Evolutionary conservation across 2,113 vertebrate genomes (phyloP), one percentile per base, ranked within the genome.

Genomic region (Typhlomys cinereus): DNA sequence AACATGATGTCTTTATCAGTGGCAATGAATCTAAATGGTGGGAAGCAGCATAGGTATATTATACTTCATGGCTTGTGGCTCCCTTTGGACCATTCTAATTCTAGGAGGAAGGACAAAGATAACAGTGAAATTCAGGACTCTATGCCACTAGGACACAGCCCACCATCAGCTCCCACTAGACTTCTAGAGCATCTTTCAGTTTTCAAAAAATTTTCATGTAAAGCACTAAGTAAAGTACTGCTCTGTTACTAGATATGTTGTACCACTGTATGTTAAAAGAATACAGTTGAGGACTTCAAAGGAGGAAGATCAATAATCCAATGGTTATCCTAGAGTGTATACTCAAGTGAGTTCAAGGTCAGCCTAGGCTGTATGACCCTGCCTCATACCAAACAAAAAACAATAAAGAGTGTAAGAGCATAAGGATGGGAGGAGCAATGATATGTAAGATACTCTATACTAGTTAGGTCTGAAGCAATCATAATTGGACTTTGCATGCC

Each of bases 161-260:
- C 36, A 39, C 15, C 17, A n/a, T 20, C 48, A 89, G 44, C 23
- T 18, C 8, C n/a, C 11, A 25, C 29, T 25, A 64, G n/a, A 54
- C 12, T 73, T 75, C 59, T 75, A 57, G 54, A 21, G 11, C 7
- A 79, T 27, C 25, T 62, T 52, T 14, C 3, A 46, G 12, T 81
- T 91, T 93, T 73, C 54, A 73, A 87, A 93, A 75, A 62, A 7
- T 92, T 73, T 36, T 78, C 34, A 29, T 11, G 9, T 31, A 80
- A n/a, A 41, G 27, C 2, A 44, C 39, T n/a, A n/a, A n/a, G n/a
- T n/a, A n/a, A n/a, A n/a, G n/a, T n/a, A n/a, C n/a, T n/a, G n/a
- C n/a, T n/a, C n/a, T n/a, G n/a, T n/a, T n/a, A n/a, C n/a, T n/a
- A n/a, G n/a, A n/a, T n/a, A 82, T 48, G 27, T 31, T 70, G 36